These are phyloP conservation scores for Popillia japonica DNA, from an alignment of 1,140 invertebrate genomes.

Conservation along the genomic window DNA sequence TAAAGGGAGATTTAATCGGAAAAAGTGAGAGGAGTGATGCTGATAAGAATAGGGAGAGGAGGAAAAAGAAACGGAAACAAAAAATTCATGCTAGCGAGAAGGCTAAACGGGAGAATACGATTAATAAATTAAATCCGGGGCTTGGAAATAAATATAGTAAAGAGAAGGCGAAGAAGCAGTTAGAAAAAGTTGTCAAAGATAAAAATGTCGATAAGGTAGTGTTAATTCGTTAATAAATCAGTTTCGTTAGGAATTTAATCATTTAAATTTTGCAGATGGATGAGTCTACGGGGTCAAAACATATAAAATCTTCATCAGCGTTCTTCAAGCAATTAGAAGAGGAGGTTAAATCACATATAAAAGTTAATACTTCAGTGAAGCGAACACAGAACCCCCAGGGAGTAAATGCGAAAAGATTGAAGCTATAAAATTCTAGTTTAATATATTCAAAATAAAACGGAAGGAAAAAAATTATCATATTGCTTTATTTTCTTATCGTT, in stretches of 20 bases:
- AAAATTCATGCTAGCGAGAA: conserved; percentile 63
- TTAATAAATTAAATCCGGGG: conserved; percentile 61
- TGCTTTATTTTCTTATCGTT: not conserved
- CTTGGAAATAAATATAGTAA: conserved; percentile 69
- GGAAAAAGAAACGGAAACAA: conserved; percentile 87
- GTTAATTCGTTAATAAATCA: not conserved
- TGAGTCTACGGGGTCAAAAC: conserved; percentile 63
- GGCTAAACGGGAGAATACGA: conserved; percentile 65
- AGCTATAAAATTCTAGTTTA: conserved; percentile 59
- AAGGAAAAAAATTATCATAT: not conserved
- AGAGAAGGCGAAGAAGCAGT: conserved; percentile 64
- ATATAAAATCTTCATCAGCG: conserved; percentile 79
- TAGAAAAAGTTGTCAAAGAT: conserved; percentile 70
- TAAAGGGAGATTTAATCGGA: conserved; percentile 79
- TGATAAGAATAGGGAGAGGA: conserved; percentile 88
- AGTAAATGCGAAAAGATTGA: conserved; percentile 62
- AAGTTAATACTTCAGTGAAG: conserved; percentile 57
- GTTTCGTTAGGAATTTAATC: not conserved
- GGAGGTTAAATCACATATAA: conserved; percentile 66
- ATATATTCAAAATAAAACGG: not conserved
- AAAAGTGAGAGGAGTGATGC: conserved; percentile 83
- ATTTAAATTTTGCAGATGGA: conserved; percentile 58
- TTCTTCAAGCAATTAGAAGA: conserved; percentile 87
- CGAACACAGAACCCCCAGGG: conserved; percentile 54
- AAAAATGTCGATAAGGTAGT: conserved; percentile 69